A percentile compares a stretch with the other conserved stretches of the same genome.
Evolutionary conservation across 2,888 invertebrate species (phyloP).

Genomic region (Callyntrura guangdongensis): DNA sequence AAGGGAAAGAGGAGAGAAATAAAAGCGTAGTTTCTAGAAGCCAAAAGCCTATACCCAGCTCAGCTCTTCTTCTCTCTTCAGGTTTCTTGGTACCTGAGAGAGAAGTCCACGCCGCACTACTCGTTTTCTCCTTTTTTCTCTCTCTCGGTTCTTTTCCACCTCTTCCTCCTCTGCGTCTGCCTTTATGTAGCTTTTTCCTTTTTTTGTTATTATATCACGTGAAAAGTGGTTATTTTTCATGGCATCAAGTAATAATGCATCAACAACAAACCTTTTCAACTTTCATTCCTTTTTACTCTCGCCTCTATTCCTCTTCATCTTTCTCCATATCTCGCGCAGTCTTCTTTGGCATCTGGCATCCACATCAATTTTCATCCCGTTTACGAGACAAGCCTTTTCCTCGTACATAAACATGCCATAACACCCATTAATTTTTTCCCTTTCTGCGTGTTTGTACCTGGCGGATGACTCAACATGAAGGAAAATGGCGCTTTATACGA

Average conservation of each 20-base stretch:
- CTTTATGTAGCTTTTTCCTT: no score
- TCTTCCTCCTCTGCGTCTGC: not conserved
- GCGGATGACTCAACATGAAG: not conserved
- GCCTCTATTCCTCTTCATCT: conserved; percentile 46
- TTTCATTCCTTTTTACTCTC: conserved; percentile 73
- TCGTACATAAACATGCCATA: conserved; percentile 42
- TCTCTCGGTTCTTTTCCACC: not conserved
- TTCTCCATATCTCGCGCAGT: conserved; percentile 4
- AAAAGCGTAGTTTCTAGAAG: conserved; percentile 9
- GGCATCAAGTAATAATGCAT: conserved; percentile 77
- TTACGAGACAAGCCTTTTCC: conserved; percentile 14
- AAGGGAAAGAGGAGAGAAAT: not conserved
- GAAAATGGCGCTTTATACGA: not conserved
- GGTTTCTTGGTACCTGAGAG: conserved; percentile 51
- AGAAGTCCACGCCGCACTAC: not conserved
- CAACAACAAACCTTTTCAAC: conserved; percentile 72
- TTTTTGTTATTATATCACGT: conserved; percentile 72
- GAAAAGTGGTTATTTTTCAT: conserved; percentile 77
- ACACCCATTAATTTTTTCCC: conserved; percentile 18
- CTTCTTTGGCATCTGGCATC: conserved; percentile 75
- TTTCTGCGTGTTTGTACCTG: conserved; percentile 35
- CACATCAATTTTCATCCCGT: conserved; percentile 74
- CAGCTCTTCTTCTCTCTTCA: not conserved
- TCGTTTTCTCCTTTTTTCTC: not conserved
- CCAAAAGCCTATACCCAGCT: not conserved